Conservation (phyloP, 2,888 invertebrate genomes). For the Griposia aprilina region DNA sequence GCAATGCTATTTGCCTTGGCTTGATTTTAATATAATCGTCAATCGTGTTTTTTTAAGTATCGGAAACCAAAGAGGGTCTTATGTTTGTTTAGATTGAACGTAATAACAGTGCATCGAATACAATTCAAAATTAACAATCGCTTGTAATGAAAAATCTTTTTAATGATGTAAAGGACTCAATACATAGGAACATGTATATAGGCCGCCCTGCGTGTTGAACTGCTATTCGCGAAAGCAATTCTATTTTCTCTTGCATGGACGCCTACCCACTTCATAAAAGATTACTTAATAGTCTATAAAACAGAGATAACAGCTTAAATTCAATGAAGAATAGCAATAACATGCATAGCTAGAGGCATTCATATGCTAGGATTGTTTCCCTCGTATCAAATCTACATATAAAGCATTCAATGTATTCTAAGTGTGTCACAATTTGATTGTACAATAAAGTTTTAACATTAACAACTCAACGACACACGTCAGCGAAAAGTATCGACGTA, state of each 20-base stretch:
- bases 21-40: background rate
- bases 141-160: background rate
- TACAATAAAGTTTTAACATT: slow-evolving; percentile 41
- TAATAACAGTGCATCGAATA: background rate
- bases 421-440: slow-evolving; percentile 37
- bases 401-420: slow-evolving; percentile 27
- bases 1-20: background rate
- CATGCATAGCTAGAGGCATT: slow-evolving; percentile 19
- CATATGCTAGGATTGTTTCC: slow-evolving; percentile 37
- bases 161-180: background rate
- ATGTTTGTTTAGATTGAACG: background rate
- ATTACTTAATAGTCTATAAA: slow-evolving; percentile 65
- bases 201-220: slow-evolving; percentile 71
- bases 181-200: slow-evolving; percentile 5
- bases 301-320: slow-evolving; percentile 53
- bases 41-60: background rate
- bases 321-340: slow-evolving; percentile 49
- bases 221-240: slow-evolving; percentile 75
- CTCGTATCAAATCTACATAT: slow-evolving; percentile 44
- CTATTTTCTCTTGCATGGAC: slow-evolving; percentile 71
- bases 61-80: background rate
- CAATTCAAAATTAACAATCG: background rate
- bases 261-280: slow-evolving; percentile 62
- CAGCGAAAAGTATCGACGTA: background rate
- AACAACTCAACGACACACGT: slow-evolving; percentile 16